These are phyloP conservation scores for Vultur gryphus DNA, from an alignment of 2,797 vertebrate genomes.

Conservation along the genomic window DNA sequence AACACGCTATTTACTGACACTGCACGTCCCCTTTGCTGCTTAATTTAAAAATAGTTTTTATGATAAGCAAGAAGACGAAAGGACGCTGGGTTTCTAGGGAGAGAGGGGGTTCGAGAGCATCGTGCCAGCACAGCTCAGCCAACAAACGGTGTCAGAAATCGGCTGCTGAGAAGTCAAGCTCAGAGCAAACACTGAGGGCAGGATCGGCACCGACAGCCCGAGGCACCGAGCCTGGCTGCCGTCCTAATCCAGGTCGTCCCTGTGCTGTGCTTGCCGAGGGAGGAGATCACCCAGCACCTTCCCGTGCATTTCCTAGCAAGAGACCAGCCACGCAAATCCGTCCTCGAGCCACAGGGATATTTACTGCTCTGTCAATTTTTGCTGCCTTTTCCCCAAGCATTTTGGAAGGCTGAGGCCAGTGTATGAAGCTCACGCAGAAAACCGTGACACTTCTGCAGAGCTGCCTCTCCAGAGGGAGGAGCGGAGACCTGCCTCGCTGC, in stretches of 20 bases:
- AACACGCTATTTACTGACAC: not conserved
- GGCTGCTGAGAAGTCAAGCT: not conserved
- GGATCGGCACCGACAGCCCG: accelerated
- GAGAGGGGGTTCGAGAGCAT: not conserved
- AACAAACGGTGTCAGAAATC: not conserved
- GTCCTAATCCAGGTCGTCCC: accelerated
- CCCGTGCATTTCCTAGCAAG: accelerated
- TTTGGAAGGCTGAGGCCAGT: not conserved
- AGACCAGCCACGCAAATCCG: not conserved
- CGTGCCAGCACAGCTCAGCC: not conserved
- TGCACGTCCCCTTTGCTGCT: not conserved
- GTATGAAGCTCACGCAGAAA: accelerated
- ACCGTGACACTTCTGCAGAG: not conserved
- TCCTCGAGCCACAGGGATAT: accelerated
- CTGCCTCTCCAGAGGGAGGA: not conserved
- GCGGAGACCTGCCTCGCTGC: not conserved
- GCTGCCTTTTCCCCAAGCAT: not conserved
- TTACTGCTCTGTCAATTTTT: accelerated
- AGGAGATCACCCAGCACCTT: not conserved
- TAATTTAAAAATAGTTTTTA: not conserved
- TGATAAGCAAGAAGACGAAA: not conserved
- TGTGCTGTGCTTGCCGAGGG: accelerated
- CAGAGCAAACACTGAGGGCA: not conserved
- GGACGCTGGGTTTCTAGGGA: not conserved
- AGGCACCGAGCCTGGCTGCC: accelerated